Evolutionary conservation across 1,140 invertebrate species (phyloP).

Genomic region (Cydia splendana): DNA sequence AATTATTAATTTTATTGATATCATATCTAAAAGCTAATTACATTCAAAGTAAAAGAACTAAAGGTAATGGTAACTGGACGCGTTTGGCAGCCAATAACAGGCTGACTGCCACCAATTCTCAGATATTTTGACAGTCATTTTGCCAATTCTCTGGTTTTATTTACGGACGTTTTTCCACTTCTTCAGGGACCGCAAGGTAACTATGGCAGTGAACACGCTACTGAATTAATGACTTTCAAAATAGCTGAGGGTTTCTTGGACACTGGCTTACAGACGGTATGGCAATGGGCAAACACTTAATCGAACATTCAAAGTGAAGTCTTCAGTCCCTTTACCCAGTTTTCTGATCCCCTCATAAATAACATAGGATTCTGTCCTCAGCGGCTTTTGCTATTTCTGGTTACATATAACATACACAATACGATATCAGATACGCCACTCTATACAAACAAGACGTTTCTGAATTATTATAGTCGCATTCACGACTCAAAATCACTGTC

Average conservation of each 20-base stretch:
- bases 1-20: constrained; percentile 35
- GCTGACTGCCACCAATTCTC: constrained; percentile 27
- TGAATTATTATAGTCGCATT: too few species aligned
- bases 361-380: too few species aligned
- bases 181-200: neutral
- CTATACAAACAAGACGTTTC: too few species aligned
- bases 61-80: constrained; percentile 21
- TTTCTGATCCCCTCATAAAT: too few species aligned
- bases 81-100: constrained; percentile 15
- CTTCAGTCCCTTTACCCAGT: too few species aligned
- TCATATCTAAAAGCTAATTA: constrained; percentile 33
- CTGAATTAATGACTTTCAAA: neutral
- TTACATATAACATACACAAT: too few species aligned
- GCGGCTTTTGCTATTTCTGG: too few species aligned
- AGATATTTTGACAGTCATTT: constrained; percentile 18
- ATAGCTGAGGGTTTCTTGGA: neutral
- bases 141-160: neutral
- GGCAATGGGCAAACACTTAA: neutral
- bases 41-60: constrained; percentile 18
- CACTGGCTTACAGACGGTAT: neutral
- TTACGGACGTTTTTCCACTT: neutral
- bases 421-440: too few species aligned
- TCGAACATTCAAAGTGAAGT: neutral
- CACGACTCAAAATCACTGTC: too few species aligned
- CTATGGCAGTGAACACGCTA: neutral